These are phyloP conservation scores for Apodemia mormo DNA, from an alignment of 2,888 invertebrate genomes.

Conservation along the genomic window DNA sequence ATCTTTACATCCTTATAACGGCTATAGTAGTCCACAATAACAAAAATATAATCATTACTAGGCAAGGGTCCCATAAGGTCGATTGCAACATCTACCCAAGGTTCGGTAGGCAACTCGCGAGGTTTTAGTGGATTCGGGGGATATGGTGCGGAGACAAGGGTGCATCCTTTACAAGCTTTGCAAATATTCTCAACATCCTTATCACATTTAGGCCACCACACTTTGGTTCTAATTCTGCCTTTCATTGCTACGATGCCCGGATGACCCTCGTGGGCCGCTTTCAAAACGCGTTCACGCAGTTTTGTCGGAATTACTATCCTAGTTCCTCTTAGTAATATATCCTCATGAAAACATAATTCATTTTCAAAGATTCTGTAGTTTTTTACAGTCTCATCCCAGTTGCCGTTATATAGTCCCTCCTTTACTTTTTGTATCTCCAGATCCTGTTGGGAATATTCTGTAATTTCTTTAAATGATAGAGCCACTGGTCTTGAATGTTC, in stretches of 20 bases:
- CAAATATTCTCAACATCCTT: not conserved
- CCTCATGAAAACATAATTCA: conserved; percentile 10
- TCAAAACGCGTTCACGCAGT: not conserved
- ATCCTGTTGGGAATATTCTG: not conserved
- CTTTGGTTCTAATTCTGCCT: not conserved
- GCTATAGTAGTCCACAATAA: not conserved
- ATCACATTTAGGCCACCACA: conserved; percentile 11
- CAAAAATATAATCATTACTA: not conserved
- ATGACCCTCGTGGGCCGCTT: not conserved
- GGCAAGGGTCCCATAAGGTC: conserved; percentile 16
- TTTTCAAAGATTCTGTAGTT: not conserved
- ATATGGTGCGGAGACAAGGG: not conserved
- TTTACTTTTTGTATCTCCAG: not conserved
- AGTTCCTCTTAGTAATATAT: conserved; percentile 9
- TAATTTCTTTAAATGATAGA: not conserved
- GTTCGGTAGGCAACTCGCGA: not conserved
- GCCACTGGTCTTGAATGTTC: not conserved
- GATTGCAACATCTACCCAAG: conserved; percentile 13
- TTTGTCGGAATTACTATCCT: conserved; percentile 4
- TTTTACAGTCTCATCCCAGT: conserved; percentile 6
- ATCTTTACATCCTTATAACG: not conserved
- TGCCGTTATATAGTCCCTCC: not conserved
- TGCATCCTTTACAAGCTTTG: not conserved
- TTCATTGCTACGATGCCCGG: not conserved
- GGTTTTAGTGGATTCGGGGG: not conserved